A percentile compares a stretch with the other conserved stretches of the same genome.
Evolutionary conservation across 2,797 vertebrate species (phyloP).

Genomic region (Paramormyrops hopkinsi): DNA sequence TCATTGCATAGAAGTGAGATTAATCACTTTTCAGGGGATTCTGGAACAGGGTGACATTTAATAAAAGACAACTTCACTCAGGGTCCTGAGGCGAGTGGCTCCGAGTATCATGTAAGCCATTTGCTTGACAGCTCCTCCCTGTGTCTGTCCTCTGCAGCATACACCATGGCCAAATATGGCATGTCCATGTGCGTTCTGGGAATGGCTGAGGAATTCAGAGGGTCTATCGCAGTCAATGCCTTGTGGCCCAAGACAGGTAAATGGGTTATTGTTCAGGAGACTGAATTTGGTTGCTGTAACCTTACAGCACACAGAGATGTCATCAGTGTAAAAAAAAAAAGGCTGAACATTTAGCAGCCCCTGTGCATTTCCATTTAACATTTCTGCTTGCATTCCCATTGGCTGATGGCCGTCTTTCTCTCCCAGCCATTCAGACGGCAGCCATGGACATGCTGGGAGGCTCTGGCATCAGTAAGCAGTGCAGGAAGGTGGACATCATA

Average conservation of each 20-base stretch:
- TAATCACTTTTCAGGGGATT: not conserved
- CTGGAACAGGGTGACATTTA: not conserved
- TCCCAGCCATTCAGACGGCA: slow-evolving; percentile 70
- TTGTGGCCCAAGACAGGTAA: slow-evolving; percentile 92
- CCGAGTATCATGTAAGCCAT: not conserved
- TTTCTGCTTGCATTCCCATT: not conserved
- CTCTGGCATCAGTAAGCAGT: slow-evolving; percentile 69
- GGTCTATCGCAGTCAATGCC: slow-evolving; percentile 88
- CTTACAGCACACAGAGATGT: not conserved
- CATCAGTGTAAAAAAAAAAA: not conserved
- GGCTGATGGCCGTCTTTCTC: not conserved
- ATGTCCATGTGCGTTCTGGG: slow-evolving; percentile 98
- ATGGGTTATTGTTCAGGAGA: slow-evolving; percentile 13
- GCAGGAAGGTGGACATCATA: slow-evolving; percentile 82
- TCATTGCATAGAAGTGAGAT: not conserved
- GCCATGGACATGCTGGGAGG: slow-evolving; percentile 93
- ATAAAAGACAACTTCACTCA: not conserved
- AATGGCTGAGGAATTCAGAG: slow-evolving; percentile 93
- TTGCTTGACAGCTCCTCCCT: not conserved
- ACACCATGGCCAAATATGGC: slow-evolving; percentile 94
- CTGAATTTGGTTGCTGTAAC: not conserved
- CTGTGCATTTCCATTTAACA: not conserved
- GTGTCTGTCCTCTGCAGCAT: slow-evolving; percentile 62
- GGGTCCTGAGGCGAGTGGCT: not conserved
- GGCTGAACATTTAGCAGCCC: not conserved